Evolutionary conservation across 2,888 invertebrate genomes (phyloP).

Genomic region (Isoperla grammatica): DNA sequence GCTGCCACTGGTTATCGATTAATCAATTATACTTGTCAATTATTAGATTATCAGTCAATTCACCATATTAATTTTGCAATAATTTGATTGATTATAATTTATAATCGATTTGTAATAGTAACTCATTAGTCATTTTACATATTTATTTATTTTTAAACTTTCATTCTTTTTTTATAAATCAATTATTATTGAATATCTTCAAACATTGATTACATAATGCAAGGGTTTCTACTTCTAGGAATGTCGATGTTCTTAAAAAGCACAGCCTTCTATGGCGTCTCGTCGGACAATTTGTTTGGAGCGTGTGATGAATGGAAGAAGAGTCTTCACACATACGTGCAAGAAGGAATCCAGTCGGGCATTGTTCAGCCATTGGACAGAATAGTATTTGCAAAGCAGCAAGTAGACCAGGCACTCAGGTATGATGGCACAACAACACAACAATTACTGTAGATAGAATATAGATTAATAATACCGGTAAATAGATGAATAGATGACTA

Average conservation of each 20-base stretch:
- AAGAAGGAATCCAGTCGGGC: slow-evolving; percentile 48
- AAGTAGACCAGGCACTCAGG: slow-evolving; percentile 49
- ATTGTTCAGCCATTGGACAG: slow-evolving; percentile 50
- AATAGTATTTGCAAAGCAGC: slow-evolving; percentile 45
- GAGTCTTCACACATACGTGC: slow-evolving; percentile 45
- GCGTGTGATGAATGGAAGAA: slow-evolving; percentile 45
- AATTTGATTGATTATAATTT: too few relatives aligned
- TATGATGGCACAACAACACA: slow-evolving; percentile 32
- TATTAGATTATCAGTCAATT: too few relatives aligned
- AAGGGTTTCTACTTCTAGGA: slow-evolving; percentile 42
- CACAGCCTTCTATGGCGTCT: slow-evolving; percentile 53
- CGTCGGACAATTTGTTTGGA: slow-evolving; percentile 53
- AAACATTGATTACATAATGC: too few relatives aligned
- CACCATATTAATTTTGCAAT: too few relatives aligned
- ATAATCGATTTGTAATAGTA: too few relatives aligned
- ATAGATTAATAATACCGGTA: slow-evolving; percentile 49
- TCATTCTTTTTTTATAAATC: too few relatives aligned
- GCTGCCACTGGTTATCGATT: too few relatives aligned
- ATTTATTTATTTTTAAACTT: too few relatives aligned
- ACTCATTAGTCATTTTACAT: too few relatives aligned
- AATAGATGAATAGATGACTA: not conserved
- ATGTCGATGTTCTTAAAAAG: slow-evolving; percentile 55
- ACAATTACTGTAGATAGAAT: slow-evolving; percentile 53
- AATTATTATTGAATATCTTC: too few relatives aligned
- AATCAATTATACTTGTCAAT: too few relatives aligned